Base-by-base conservation (phyloP, 2,888 invertebrate genomes). In the Sinhomidia bicolor region DNA sequence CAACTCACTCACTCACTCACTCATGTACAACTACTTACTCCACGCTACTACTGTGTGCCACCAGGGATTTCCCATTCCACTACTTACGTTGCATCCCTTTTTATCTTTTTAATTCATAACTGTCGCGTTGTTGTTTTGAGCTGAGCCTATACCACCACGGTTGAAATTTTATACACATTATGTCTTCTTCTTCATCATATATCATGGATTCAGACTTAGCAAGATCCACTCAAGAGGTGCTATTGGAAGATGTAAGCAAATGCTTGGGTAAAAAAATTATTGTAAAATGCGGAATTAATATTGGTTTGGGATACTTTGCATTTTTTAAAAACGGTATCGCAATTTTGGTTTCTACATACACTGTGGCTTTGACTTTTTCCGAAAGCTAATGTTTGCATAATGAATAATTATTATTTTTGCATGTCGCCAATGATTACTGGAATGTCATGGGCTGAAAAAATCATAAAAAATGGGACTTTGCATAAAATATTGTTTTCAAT, bases 211-310 rank as follows among this genome's bases (percentile, higher is more conserved):
- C 86, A n/a, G 86, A 86, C 32, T 86, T 80, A 81, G 26, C 81
- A 14, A 54, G 81, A 74, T 51, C 81, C 20, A 51, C 81, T 6
- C 80, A 71, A 20, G 81, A 87, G 41, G 57, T 81, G 57, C 80
- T 81, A 80, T 80, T 80, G 74, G 86, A 81, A 74, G 86, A 87
- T 81, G 86, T 87, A 87, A 87, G 86, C 78, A 71, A 68, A 26
- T n/a, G n/a, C n/a, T n/a, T n/a, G n/a, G n/a, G n/a, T n/a, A n/a
- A n/a, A n/a, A n/a, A n/a, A n/a, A n/a, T n/a, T n/a, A n/a, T n/a
- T n/a, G n/a, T n/a, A n/a, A n/a, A n/a, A n/a, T n/a, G n/a, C n/a
- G n/a, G n/a, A n/a, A n/a, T n/a, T n/a, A n/a, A n/a, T n/a, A n/a
- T n/a, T n/a, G n/a, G n/a, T n/a, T n/a, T n/a, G n/a, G n/a, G n/a